Base-by-base conservation (phyloP, 2,888 invertebrate genomes). In the Drosophila macrothrix region DNA sequence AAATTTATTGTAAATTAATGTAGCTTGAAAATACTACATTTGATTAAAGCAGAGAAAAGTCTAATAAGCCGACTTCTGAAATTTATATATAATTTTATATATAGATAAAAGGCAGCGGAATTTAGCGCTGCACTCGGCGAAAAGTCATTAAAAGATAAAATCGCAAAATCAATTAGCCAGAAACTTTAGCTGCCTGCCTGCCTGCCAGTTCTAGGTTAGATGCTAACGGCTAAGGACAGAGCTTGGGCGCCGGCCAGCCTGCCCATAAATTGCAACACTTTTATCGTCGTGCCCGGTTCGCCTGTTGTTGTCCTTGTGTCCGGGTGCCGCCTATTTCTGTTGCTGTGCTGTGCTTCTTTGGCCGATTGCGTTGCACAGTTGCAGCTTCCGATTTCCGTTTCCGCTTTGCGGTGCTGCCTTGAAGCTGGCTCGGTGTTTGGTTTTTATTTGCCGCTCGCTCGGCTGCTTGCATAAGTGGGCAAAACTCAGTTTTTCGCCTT, bases 71-170 rank as follows among this genome's bases (percentile, higher is more conserved):
- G 35, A 35, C 16, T 35, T 16, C 35, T 16, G 16, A 35, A n/a
- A n/a, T 37, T 19, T 58, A 37, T 54, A 22, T 31, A 12, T 16
- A 10, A 9, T 31, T 33, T 22, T 41, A 25, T 6, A 62, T 60
- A 58, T 60, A 55, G n/a, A 55, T 54, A 22, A 4, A 33, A 53
- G 33, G 49, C 52, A 55, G 39, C 39, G 53, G 49, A 67, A 52
- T 78, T 82, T 80, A 74, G 76, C 71, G 64, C 50, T 79, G 78
- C 73, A 82, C 84, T 86, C 75, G 79, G 66, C 72, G 76, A 83
- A 89, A 89, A 89, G 81, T 89, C 88, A 89, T 89, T 89, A 89
- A 89, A 89, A 88, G 90, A 89, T 89, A 90, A 89, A 89, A 89
- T 90, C 89, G 70, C 83, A 90, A 90, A 90, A 90, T 89, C 89